Evolutionary conservation across 2,888 invertebrate genomes (phyloP).

Genomic region (Resseliella maxima): DNA sequence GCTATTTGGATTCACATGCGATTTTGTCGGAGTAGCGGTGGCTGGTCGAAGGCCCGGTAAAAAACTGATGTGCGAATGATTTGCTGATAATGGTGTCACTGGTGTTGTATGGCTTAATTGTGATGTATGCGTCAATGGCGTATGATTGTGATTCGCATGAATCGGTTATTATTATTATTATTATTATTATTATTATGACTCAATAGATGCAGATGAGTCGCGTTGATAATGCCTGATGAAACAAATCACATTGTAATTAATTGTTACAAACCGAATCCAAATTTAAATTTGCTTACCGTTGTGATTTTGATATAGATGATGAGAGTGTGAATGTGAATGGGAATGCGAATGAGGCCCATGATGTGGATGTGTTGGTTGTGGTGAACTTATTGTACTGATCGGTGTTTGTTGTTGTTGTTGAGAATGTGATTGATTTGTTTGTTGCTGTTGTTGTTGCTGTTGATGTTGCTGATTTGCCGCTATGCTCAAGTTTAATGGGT

Average conservation of each 20-base stretch:
- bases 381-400: constrained; percentile 62
- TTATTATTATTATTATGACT: constrained; percentile 55
- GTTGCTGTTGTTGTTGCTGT: constrained; percentile 63
- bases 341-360: constrained; percentile 18
- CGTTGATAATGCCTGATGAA: constrained; percentile 57
- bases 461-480: constrained; percentile 65
- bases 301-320: constrained; percentile 60
- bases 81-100: constrained; percentile 66
- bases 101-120: constrained; percentile 61
- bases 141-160: constrained; percentile 59
- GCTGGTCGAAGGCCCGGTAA: constrained; percentile 65
- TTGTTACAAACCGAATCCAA: neutral
- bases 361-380: constrained; percentile 57
- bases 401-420: constrained; percentile 67
- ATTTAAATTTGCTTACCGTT: constrained; percentile 58
- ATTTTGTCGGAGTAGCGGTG: constrained; percentile 67
- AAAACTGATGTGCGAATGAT: constrained; percentile 68
- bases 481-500: constrained; percentile 59
- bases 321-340: too few species aligned
- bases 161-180: constrained; percentile 57
- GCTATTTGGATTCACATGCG: constrained; percentile 59
- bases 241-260: neutral
- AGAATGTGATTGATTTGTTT: constrained; percentile 62
- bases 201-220: constrained; percentile 59
- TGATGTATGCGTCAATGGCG: constrained; percentile 60